A percentile compares a stretch with the other conserved stretches of the same genome.
These are phyloP conservation scores for Dendrocincla fuliginosa DNA, from an alignment of 2,797 vertebrate genomes.

Conservation along the genomic window DNA sequence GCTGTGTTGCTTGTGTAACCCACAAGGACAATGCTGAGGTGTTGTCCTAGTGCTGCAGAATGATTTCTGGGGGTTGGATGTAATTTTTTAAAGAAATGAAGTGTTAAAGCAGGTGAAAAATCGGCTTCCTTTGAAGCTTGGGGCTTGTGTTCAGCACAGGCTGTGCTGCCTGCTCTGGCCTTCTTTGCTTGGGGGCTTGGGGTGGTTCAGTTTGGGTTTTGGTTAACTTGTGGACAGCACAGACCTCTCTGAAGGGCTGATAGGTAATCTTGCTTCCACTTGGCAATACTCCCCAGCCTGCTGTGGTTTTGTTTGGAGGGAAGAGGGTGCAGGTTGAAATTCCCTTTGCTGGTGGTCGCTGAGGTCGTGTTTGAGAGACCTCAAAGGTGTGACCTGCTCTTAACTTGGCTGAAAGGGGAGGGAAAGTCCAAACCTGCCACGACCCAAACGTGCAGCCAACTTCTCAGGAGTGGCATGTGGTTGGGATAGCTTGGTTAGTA, in stretches of 20 bases:
- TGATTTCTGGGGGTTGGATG: neutral
- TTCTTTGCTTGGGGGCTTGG: neutral
- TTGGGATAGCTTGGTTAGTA: neutral
- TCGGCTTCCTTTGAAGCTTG: neutral
- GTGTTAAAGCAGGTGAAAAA: neutral
- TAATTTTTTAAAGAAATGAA: neutral
- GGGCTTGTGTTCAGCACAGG: accelerated
- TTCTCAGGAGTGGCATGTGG: neutral
- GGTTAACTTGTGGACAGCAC: neutral
- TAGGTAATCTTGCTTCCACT: neutral
- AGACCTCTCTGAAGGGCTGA: neutral
- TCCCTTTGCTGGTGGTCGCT: neutral
- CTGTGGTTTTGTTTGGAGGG: neutral
- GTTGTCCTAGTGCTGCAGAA: neutral
- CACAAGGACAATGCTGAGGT: accelerated
- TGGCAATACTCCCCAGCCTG: accelerated
- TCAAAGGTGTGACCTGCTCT: neutral
- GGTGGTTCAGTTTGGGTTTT: neutral
- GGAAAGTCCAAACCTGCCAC: neutral
- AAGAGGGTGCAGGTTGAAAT: neutral
- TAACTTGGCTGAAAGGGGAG: neutral
- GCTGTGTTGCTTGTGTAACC: accelerated
- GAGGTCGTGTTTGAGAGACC: neutral
- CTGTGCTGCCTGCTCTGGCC: neutral
- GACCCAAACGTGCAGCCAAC: accelerated